phyloP scores from a whole-genome alignment of 2,797 vertebrate genomes.

The Acanthurus lineatus region DNA sequence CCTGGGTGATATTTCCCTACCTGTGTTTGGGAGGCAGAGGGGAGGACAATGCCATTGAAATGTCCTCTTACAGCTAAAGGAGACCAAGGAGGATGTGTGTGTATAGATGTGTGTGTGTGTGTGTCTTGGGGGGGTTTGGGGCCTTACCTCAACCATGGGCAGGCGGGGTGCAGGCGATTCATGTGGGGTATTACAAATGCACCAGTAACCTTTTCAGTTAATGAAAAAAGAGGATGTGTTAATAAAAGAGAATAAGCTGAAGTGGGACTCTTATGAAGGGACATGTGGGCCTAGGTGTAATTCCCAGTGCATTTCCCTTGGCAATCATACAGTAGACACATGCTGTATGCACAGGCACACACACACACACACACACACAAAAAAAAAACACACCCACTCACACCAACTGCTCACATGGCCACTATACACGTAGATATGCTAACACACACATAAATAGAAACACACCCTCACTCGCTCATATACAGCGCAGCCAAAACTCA shows the following conservation, averaged over 20 bases:
- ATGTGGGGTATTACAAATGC: slow-evolving; percentile 71
- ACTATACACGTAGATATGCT: slow-evolving; percentile 26
- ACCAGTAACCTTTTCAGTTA: slow-evolving; percentile 83
- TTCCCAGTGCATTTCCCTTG: slow-evolving; percentile 47
- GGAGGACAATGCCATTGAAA: slow-evolving; percentile 76
- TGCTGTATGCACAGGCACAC: slow-evolving; percentile 29
- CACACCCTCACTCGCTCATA: slow-evolving; percentile 19
- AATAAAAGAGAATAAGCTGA: slow-evolving; percentile 79
- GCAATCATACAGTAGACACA: slow-evolving; percentile 42
- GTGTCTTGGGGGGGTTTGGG: slow-evolving; percentile 4
- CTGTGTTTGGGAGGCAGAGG: slow-evolving; percentile 72
- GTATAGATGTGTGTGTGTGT: slow-evolving; percentile 12
- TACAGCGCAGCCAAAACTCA: slow-evolving; percentile 32
- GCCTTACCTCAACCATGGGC: slow-evolving; percentile 35
- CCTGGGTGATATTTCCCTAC: slow-evolving; percentile 80
- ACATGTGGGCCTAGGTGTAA: slow-evolving; percentile 35
- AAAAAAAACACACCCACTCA: slow-evolving; percentile 34
- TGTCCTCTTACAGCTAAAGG: slow-evolving; percentile 71
- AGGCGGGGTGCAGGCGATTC: slow-evolving; percentile 49
- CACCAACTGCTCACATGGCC: slow-evolving; percentile 32
- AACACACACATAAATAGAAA: slow-evolving; percentile 60
- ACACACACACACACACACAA: not conserved
- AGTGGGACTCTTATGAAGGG: slow-evolving; percentile 55
- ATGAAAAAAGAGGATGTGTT: slow-evolving; percentile 79
- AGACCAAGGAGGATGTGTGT: slow-evolving; percentile 52